A percentile compares a stretch with the other conserved stretches of the same genome.
Evolutionary conservation across 2,113 vertebrate species (phyloP).

Genomic region (Clarias magur): DNA sequence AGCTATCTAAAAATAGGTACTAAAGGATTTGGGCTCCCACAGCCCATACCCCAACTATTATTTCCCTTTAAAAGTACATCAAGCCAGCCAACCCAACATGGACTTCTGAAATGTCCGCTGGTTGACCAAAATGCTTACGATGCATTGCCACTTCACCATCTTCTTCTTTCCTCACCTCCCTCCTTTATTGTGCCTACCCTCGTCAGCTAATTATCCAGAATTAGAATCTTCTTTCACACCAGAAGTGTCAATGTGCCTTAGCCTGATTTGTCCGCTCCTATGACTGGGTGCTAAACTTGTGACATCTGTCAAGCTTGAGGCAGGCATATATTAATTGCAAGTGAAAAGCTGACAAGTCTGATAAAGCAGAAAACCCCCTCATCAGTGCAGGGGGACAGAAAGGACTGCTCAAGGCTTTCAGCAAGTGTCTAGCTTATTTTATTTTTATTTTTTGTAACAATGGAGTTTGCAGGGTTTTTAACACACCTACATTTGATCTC

Average conservation of each 20-base stretch:
- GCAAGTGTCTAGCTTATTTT: slow-evolving; percentile 55
- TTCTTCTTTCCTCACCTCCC: slow-evolving; percentile 53
- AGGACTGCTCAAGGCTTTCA: slow-evolving; percentile 61
- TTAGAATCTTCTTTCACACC: slow-evolving; percentile 82
- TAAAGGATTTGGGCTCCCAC: too few relatives aligned
- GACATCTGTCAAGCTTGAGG: slow-evolving; percentile 75
- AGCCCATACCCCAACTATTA: too few relatives aligned
- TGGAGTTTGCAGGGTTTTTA: neutral
- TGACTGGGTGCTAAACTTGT: slow-evolving; percentile 78
- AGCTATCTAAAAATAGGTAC: too few relatives aligned
- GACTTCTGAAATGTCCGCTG: slow-evolving; percentile 30
- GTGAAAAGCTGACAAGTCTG: slow-evolving; percentile 78
- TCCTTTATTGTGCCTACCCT: slow-evolving; percentile 64
- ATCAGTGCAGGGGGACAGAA: slow-evolving; percentile 57
- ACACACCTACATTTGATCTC: neutral
- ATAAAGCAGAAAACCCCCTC: slow-evolving; percentile 62
- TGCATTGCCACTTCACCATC: slow-evolving; percentile 62
- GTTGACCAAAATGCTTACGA: slow-evolving; percentile 72
- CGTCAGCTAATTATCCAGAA: slow-evolving; percentile 81
- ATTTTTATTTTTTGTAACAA: slow-evolving; percentile 32
- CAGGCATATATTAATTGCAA: slow-evolving; percentile 74
- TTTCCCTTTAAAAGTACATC: too few relatives aligned
- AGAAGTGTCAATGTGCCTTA: slow-evolving; percentile 77
- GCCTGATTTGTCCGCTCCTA: slow-evolving; percentile 72
- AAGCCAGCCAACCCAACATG: slow-evolving; percentile 35